Percentiles rank a stretch among this genome's conserved stretches.
phyloP scores from a whole-genome alignment of 1,140 invertebrate genomes.

The Sitodiplosis mosellana region DNA sequence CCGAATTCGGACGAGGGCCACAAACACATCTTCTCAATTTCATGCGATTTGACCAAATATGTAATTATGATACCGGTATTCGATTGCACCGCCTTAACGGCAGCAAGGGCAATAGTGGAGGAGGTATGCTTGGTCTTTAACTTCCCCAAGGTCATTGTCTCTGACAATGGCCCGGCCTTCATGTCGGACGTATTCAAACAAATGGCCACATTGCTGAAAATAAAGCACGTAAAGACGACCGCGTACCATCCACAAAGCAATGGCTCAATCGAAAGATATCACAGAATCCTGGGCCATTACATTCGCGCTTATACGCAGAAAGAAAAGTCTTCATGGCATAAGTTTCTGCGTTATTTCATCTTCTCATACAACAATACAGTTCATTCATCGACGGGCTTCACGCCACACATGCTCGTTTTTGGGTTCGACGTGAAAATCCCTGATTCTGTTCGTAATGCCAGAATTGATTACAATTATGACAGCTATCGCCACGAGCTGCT shows the following conservation, averaged over 20 bases:
- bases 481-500: no score
- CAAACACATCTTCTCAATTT: no score
- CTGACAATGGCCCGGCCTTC: no score
- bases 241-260: slow-evolving; percentile 22
- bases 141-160: no score
- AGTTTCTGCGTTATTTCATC: background rate
- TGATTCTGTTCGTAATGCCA: background rate
- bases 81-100: no score
- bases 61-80: no score
- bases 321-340: background rate
- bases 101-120: no score
- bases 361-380: background rate
- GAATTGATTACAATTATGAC: no score
- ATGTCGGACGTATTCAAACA: no score
- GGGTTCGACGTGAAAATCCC: background rate
- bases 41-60: no score
- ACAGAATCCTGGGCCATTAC: background rate
- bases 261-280: slow-evolving; percentile 15
- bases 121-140: no score
- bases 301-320: background rate
- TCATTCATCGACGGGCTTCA: background rate
- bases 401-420: background rate
- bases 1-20: slow-evolving; percentile 3
- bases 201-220: no score
- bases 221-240: slow-evolving; percentile 15